Conservation (phyloP, 2,888 invertebrate species). For the Drosophila lutescens region DNA sequence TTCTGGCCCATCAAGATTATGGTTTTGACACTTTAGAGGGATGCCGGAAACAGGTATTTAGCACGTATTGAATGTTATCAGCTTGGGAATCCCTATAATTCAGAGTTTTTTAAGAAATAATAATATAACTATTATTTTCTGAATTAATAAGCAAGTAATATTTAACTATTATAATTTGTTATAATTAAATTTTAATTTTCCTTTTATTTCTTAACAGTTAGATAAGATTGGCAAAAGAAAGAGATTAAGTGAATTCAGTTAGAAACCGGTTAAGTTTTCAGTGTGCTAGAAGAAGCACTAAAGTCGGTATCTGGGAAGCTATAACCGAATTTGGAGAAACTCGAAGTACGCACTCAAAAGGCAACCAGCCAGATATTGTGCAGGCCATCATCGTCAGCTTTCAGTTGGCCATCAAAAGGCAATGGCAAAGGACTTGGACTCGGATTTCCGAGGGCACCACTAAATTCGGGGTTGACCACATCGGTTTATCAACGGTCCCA, state of each 20-base stretch:
- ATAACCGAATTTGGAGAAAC: not conserved
- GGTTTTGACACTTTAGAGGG: not conserved
- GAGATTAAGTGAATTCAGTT: not conserved
- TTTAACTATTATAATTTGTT: too few species aligned
- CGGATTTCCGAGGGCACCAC: not conserved
- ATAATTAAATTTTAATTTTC: too few species aligned
- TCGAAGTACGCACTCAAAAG: constrained; percentile 10
- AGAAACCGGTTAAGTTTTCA: not conserved
- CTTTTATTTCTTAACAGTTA: too few species aligned
- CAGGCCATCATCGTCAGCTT: constrained; percentile 9
- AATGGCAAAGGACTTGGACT: constrained; percentile 21
- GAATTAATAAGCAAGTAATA: too few species aligned
- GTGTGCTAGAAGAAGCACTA: not conserved
- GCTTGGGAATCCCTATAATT: too few species aligned
- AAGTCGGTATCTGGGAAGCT: not conserved
- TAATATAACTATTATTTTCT: too few species aligned
- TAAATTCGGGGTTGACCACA: constrained; percentile 34
- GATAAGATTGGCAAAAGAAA: not conserved
- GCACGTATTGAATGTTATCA: too few species aligned
- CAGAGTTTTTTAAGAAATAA: too few species aligned
- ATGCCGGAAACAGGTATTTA: not conserved
- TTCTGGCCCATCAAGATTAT: not conserved
- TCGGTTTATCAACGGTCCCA: constrained; percentile 29
- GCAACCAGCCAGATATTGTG: constrained; percentile 19
- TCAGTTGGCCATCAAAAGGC: constrained; percentile 16